A percentile compares a stretch with the other conserved stretches of the same genome.
These are phyloP conservation scores for Drosophila buzzatii DNA, from an alignment of 2,888 invertebrate genomes.

Conservation along the genomic window DNA sequence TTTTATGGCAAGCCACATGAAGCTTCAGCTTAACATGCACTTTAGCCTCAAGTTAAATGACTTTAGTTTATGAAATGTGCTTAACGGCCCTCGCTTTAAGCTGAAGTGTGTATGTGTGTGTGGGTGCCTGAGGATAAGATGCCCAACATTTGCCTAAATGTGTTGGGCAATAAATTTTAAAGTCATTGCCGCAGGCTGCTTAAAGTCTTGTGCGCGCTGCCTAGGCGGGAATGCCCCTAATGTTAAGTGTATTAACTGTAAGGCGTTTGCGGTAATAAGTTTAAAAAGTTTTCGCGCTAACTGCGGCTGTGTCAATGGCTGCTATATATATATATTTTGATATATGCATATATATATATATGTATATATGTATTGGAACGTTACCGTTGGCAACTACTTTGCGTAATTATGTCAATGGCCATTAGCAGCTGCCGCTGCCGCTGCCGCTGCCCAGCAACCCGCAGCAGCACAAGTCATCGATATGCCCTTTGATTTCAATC, in stretches of 20 bases:
- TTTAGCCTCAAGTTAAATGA: not conserved
- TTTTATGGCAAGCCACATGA: not conserved
- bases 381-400: conserved; percentile 67
- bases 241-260: conserved; percentile 62
- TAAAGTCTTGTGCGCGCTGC: conserved; percentile 36
- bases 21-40: not conserved
- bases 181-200: conserved; percentile 62
- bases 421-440: conserved; percentile 53
- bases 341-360: not conserved
- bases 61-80: not conserved
- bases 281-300: conserved; percentile 68
- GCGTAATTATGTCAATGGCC: conserved; percentile 82
- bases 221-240: not conserved
- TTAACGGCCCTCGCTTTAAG: conserved; percentile 32
- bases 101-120: conserved; percentile 20
- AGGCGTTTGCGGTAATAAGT: conserved; percentile 75
- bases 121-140: conserved; percentile 36
- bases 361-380: conserved; percentile 1
- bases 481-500: conserved; percentile 74
- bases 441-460: conserved; percentile 9
- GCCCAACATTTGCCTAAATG: conserved; percentile 53
- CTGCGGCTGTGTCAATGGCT: conserved; percentile 12
- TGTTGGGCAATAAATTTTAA: conserved; percentile 76
- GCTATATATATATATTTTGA: not conserved
- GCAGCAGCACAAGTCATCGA: conserved; percentile 55